Base-by-base conservation (phyloP, 1,140 invertebrate species). In the Cyclargus thomasi region DNA sequence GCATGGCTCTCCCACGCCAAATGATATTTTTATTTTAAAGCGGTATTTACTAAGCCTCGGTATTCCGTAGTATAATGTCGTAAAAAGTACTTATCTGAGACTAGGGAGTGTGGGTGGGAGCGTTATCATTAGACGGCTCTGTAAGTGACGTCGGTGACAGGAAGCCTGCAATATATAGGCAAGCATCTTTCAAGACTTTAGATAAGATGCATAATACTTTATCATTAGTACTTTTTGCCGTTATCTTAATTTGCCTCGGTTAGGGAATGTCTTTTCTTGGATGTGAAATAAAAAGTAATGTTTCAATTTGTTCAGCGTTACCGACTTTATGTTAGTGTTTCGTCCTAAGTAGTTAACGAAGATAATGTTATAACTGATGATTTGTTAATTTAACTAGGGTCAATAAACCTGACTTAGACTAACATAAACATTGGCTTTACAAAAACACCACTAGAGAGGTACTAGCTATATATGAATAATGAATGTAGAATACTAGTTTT, bases 131-230 rank as follows among this genome's bases (percentile, higher is more conserved):
- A 71, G 76, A 82, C 72, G 77, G 74, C 74, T 74, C 74, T 70
- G 72, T 72, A 80, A 82, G 84, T 77, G 80, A 81, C 78, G 74
- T 76, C 73, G 68, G 70, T 71, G 75, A 77, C 77, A 74, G 80
- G 65, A 79, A 74, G 75, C 68, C 71, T 67, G 74, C 64, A 71
- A 70, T 75, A 75, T 67, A 67, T 65, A 71, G 70, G 75, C 70
- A 77, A n/a, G 77, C 77, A 80, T 79, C 77, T 79, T 75, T 77
- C 72, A 69, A 76, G 71, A 78, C 73, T 69, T 71, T 67, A 78
- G 81, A 86, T 83, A 84, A 81, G 75, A 70, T 71, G 71, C 69
- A 77, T 70, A 77, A 69, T 69, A 68, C 75, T 85, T 86, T 82
- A 77, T 85, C 82, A 84, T 85, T 81, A 81, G 6, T 55, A 35